Conservation (phyloP, 2,888 invertebrate species). For the Aricia artaxerxes region DNA sequence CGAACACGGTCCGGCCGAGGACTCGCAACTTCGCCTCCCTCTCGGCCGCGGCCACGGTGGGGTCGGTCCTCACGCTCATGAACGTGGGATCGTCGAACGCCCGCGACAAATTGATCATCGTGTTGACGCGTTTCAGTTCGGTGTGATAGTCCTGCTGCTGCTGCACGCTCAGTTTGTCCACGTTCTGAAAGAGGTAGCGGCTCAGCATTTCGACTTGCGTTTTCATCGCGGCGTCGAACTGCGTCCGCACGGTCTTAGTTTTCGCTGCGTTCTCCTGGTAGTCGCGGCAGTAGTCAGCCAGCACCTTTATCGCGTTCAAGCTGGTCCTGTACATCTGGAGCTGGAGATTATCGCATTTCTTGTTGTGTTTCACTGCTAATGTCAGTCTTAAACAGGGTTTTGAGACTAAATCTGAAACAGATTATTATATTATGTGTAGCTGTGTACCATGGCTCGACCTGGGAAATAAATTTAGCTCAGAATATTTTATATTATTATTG, state of each 20-base stretch:
- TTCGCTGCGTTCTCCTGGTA: background rate
- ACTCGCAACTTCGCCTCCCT: slow-evolving; percentile 38
- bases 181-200: background rate
- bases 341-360: slow-evolving; percentile 4
- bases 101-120: background rate
- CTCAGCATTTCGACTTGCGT: background rate
- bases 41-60: background rate
- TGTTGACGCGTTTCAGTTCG: background rate
- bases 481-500: too few species aligned
- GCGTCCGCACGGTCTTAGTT: too few species aligned
- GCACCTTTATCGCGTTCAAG: background rate
- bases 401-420: background rate
- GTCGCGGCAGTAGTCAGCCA: background rate
- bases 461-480: background rate
- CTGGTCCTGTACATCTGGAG: background rate
- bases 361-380: background rate
- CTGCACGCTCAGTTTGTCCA: background rate
- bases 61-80: too few species aligned
- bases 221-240: background rate
- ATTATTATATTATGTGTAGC: background rate
- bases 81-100: background rate
- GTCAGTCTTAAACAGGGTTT: background rate
- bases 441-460: background rate
- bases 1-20: slow-evolving; percentile 47
- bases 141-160: background rate